A percentile compares a stretch with the other conserved stretches of the same genome.
phyloP scores from a whole-genome alignment of 2,113 vertebrate genomes.

The Calyptommatus sinebrachiatus region DNA sequence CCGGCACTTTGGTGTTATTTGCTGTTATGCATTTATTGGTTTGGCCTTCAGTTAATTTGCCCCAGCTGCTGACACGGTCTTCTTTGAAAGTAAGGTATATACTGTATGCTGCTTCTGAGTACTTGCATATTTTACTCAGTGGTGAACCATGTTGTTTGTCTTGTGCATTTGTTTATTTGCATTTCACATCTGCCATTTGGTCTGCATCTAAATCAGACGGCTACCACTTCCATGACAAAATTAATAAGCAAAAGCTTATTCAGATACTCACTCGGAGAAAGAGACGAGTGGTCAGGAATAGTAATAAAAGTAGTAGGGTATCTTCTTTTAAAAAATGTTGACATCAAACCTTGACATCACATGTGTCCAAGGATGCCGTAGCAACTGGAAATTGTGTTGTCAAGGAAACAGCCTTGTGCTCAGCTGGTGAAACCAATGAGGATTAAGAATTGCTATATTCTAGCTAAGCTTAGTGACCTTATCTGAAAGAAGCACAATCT shows the following conservation, averaged over 20 bases:
- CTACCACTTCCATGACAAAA: neutral
- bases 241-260: neutral
- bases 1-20: too few relatives aligned
- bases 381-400: constrained; percentile 74
- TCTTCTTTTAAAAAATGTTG: constrained; percentile 44
- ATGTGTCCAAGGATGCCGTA: constrained; percentile 66
- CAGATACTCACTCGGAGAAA: neutral
- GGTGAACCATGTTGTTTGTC: neutral
- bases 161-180: neutral
- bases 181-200: too few relatives aligned
- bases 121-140: neutral
- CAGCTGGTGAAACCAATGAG: constrained; percentile 73
- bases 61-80: neutral
- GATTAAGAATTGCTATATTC: constrained; percentile 70
- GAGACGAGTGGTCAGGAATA: constrained; percentile 44
- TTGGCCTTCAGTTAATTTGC: neutral
- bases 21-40: neutral
- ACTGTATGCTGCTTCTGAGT: neutral
- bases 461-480: constrained; percentile 75
- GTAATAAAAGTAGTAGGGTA: constrained; percentile 54
- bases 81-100: neutral
- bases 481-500: constrained; percentile 68
- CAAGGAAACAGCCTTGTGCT: constrained; percentile 78
- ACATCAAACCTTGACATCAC: constrained; percentile 69
- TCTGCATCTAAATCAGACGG: neutral